These are phyloP conservation scores for Tetramorium alpestre DNA, from an alignment of 1,140 invertebrate genomes.

Conservation along the genomic window DNA sequence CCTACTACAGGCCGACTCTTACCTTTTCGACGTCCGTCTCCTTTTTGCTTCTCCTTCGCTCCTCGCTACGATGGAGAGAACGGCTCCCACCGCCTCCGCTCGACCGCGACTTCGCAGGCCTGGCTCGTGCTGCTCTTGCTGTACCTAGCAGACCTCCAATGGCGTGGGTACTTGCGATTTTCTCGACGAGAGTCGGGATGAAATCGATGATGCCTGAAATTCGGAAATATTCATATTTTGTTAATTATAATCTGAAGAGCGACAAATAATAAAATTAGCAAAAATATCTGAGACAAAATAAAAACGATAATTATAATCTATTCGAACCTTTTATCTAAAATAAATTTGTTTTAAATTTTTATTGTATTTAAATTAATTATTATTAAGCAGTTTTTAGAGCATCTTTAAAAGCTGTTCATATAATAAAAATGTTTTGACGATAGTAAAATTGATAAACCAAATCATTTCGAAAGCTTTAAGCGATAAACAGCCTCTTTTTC, in stretches of 20 bases:
- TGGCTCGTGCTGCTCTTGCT: slow-evolving; percentile 82
- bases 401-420: background rate
- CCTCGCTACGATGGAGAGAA: slow-evolving; percentile 78
- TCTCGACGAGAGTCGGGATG: background rate
- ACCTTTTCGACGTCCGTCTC: slow-evolving; percentile 70
- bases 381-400: background rate
- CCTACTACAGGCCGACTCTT: slow-evolving; percentile 67
- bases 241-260: background rate
- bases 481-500: background rate
- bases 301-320: background rate
- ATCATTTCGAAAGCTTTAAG: background rate
- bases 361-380: background rate
- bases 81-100: slow-evolving; percentile 83
- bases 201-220: background rate
- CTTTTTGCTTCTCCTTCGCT: slow-evolving; percentile 81
- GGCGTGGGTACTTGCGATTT: slow-evolving; percentile 75
- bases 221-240: background rate
- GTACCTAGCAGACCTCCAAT: slow-evolving; percentile 82
- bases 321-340: background rate
- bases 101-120: slow-evolving; percentile 75
- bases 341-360: background rate
- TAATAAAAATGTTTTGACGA: background rate
- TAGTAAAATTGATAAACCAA: slow-evolving; percentile 6
- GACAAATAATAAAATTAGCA: background rate
- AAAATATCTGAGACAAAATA: background rate